These are phyloP conservation scores for Meriones psammophilus DNA, from an alignment of 2,797 vertebrate species.

Conservation along the genomic window DNA sequence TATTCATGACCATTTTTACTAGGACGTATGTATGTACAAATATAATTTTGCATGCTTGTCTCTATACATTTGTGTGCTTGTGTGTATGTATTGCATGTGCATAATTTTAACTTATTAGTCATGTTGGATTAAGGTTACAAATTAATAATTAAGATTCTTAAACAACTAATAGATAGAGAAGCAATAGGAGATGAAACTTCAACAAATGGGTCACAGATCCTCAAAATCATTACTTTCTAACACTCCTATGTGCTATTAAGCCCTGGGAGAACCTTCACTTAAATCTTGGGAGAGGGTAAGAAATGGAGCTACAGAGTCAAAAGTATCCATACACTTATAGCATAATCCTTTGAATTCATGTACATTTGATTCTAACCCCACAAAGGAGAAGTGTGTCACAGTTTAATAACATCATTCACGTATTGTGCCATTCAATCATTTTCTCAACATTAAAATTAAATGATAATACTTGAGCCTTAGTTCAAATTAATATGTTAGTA, in stretches of 20 bases:
- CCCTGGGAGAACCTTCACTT: neutral
- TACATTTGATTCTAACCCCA: neutral
- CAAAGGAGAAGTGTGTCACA: neutral
- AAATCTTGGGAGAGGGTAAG: neutral
- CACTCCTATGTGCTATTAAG: neutral
- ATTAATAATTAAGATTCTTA: conserved; percentile 38
- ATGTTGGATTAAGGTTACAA: conserved; percentile 29
- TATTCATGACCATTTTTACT: neutral
- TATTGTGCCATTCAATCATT: neutral
- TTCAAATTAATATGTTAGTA: neutral
- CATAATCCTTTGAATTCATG: neutral
- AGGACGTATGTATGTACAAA: neutral
- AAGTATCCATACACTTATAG: neutral
- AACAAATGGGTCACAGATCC: conserved; percentile 9
- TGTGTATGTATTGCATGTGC: neutral
- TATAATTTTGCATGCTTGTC: neutral
- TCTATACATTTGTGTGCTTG: neutral
- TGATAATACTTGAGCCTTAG: conserved; percentile 27
- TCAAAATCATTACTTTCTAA: neutral
- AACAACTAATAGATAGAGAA: conserved; percentile 16
- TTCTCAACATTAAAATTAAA: conserved; percentile 6
- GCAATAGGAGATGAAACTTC: conserved; percentile 8
- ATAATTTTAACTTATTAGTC: neutral
- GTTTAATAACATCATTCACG: neutral
- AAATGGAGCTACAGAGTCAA: neutral